phyloP scores from a whole-genome alignment of 2,888 invertebrate genomes.

The Chloromyia formosa region DNA sequence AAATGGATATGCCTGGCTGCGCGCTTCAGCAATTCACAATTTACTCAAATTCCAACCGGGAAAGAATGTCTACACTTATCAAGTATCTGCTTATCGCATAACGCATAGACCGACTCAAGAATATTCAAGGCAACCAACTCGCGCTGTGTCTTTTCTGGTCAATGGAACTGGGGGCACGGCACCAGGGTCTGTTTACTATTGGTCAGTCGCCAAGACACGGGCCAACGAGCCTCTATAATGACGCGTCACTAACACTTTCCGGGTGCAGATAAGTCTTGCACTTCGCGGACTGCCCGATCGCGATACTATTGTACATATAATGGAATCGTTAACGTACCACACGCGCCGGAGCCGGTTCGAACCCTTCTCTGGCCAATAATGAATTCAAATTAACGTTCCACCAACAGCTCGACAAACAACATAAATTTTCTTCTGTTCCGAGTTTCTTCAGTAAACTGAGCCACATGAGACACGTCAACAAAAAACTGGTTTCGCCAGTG shows the following conservation, averaged over 20 bases:
- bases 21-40: not conserved
- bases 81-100: no score
- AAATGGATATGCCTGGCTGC: not conserved
- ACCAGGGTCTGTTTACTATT: not conserved
- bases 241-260: no score
- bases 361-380: not conserved
- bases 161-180: constrained; percentile 22
- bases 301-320: no score
- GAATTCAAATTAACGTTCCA: constrained; percentile 6
- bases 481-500: constrained; percentile 16
- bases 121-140: no score
- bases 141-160: no score
- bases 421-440: not conserved
- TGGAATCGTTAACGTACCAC: no score
- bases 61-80: no score
- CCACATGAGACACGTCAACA: constrained; percentile 24
- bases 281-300: no score
- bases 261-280: no score
- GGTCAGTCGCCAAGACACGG: not conserved
- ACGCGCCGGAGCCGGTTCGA: not conserved
- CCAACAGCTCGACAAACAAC: not conserved
- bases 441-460: not conserved
- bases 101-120: no score
- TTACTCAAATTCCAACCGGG: no score
- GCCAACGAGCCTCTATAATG: not conserved